Base-by-base conservation (phyloP, 35 echinoderm and acorn worm species). In the Acanthaster planci region DNA sequence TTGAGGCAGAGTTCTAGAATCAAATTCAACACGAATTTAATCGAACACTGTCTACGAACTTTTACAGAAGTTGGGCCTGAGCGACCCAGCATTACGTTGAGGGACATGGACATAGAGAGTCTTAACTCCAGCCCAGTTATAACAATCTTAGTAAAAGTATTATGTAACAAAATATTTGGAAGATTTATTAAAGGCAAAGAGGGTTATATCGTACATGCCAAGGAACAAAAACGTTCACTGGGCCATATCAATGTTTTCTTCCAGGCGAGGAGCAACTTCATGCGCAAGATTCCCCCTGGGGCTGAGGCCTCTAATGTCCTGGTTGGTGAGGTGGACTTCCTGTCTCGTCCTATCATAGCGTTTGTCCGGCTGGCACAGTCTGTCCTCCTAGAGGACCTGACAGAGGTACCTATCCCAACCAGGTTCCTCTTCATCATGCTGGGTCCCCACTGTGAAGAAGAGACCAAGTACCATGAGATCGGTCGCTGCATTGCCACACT, bases 301-400 rank as follows among this genome's bases (percentile, higher is more conserved):
- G 94, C 94, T 0, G 94, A 97, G 60, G 94, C 94, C 51, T 97
- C 94, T 31, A 97, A 97, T 51, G 94, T 97, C 44, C 79, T 97
- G 17, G 90, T 97, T 0, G 94, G 94, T 34, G 94, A 97, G 79
- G 94, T 97, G 44, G 94, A 92, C 72, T 97, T 97, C 84, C 54
- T 97, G 82, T 68, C 82, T 1, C 81, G 87, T 19, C 90, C 94
- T 0, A 92, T 97, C 78, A 97, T 97, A 14, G 94, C 94, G 8
- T 97, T 97, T 30, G 90, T 97, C 39, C 86, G 94, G 6, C 82
- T 97, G 37, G 67, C 38, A 10, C 76, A 88, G 30, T 84, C 94
- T 16, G 94, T 97, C 1, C 51, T 78, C 38, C 83, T 97, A 8
- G 94, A 90, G 21, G 94, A 97, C 32, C 84, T 97, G 56, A 97